phyloP scores from a whole-genome alignment of 2,797 vertebrate genomes.

The Dryobates pubescens region DNA sequence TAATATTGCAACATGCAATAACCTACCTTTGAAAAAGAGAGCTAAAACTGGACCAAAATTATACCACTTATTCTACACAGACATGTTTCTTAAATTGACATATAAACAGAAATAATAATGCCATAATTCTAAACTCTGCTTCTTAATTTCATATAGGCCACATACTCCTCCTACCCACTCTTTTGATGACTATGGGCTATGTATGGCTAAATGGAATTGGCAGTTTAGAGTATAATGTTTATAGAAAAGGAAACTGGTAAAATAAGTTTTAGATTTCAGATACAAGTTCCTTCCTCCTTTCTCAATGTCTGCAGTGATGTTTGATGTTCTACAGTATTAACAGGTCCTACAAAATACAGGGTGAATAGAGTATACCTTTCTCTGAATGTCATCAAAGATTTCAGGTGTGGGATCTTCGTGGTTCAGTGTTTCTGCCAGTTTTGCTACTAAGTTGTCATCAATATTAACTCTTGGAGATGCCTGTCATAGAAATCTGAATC shows the following conservation, averaged over 20 bases:
- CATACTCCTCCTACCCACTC: background rate
- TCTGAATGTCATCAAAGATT: slow-evolving; percentile 98
- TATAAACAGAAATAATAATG: background rate
- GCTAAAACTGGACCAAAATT: background rate
- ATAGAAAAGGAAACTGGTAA: background rate
- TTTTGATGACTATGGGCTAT: background rate
- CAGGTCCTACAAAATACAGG: background rate
- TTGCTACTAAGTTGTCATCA: slow-evolving; percentile 87
- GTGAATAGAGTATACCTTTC: slow-evolving; percentile 81
- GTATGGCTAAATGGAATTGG: background rate
- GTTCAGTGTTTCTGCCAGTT: slow-evolving; percentile 91
- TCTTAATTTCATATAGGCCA: background rate
- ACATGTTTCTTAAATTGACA: background rate
- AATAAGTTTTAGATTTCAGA: background rate
- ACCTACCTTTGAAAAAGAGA: background rate
- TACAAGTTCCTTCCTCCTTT: background rate
- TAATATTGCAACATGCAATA: background rate
- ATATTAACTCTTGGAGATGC: slow-evolving; percentile 96
- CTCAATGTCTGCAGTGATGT: background rate
- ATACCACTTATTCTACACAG: background rate
- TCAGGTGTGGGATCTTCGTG: slow-evolving; percentile 96
- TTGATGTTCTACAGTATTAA: background rate
- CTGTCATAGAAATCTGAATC: slow-evolving; percentile 75
- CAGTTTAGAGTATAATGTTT: background rate
- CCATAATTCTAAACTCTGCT: background rate